These are phyloP conservation scores for Spheniscus mendiculus DNA, from an alignment of 2,113 vertebrate species.

Conservation along the genomic window DNA sequence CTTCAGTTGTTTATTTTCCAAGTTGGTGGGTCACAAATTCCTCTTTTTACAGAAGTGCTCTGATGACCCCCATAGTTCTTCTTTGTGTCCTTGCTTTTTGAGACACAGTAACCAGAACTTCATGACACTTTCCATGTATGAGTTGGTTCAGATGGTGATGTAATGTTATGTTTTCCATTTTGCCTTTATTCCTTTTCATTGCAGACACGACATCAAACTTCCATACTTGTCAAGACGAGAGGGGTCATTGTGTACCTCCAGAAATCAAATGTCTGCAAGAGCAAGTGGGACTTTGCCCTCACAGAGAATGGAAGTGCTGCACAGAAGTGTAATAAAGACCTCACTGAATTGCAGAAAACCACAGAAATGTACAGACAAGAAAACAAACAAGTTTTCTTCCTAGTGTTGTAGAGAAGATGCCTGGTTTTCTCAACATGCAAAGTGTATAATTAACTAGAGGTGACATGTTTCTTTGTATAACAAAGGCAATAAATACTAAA, in stretches of 20 bases:
- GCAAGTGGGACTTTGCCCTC: background rate
- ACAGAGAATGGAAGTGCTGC: conserved; percentile 41
- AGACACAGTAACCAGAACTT: background rate
- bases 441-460: background rate
- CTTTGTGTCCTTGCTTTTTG: background rate
- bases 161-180: background rate
- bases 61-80: background rate
- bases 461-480: background rate
- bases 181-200: background rate
- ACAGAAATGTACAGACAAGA: background rate
- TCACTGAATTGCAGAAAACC: background rate
- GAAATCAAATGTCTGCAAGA: background rate
- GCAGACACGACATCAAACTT: conserved; percentile 22
- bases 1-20: background rate
- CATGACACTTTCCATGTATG: background rate
- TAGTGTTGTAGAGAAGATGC: background rate
- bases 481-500: background rate
- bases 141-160: background rate
- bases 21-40: background rate
- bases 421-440: background rate
- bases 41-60: background rate
- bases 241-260: conserved; percentile 19
- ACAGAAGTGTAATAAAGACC: background rate
- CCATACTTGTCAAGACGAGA: background rate
- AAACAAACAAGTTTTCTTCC: background rate